phyloP scores from a whole-genome alignment of 2,888 invertebrate genomes.

The Pristionchus arcanus region DNA sequence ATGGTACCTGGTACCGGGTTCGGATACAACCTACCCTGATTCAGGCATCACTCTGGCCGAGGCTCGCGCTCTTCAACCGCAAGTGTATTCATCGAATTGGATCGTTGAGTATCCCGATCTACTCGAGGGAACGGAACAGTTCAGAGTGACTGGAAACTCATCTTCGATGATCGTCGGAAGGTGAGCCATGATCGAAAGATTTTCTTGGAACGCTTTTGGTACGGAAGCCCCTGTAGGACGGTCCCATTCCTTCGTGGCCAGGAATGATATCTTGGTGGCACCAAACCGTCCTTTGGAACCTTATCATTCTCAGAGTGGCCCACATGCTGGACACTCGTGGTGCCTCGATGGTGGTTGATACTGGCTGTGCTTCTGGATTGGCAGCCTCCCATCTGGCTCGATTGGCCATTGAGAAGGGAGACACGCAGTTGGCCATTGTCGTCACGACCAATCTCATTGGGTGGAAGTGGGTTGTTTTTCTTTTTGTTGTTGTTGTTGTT shows the following conservation, averaged over 20 bases:
- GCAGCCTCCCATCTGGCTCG: slow-evolving; percentile 81
- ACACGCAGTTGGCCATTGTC: slow-evolving; percentile 84
- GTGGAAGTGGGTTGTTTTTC: slow-evolving; percentile 55
- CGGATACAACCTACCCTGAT: neutral
- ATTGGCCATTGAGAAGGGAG: slow-evolving; percentile 87
- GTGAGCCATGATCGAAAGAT: slow-evolving; percentile 45
- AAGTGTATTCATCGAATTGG: slow-evolving; percentile 66
- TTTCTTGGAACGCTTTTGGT: no score
- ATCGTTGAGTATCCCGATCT: slow-evolving; percentile 61
- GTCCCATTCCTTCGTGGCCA: no score
- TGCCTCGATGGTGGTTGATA: slow-evolving; percentile 94
- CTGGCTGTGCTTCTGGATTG: slow-evolving; percentile 95
- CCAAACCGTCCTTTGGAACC: neutral
- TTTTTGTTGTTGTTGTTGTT: neutral
- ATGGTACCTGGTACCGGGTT: neutral
- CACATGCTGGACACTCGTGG: slow-evolving; percentile 95
- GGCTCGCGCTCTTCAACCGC: slow-evolving; percentile 59
- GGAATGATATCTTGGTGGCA: no score
- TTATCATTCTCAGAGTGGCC: slow-evolving; percentile 81
- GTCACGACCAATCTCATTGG: slow-evolving; percentile 75
- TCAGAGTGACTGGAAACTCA: slow-evolving; percentile 65
- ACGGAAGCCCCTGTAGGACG: no score
- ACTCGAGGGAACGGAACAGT: slow-evolving; percentile 62
- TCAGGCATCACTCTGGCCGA: slow-evolving; percentile 61
- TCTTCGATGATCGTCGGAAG: slow-evolving; percentile 67